These are phyloP conservation scores for Leptodactylus fallax DNA, from an alignment of 2,797 vertebrate species.

Conservation along the genomic window DNA sequence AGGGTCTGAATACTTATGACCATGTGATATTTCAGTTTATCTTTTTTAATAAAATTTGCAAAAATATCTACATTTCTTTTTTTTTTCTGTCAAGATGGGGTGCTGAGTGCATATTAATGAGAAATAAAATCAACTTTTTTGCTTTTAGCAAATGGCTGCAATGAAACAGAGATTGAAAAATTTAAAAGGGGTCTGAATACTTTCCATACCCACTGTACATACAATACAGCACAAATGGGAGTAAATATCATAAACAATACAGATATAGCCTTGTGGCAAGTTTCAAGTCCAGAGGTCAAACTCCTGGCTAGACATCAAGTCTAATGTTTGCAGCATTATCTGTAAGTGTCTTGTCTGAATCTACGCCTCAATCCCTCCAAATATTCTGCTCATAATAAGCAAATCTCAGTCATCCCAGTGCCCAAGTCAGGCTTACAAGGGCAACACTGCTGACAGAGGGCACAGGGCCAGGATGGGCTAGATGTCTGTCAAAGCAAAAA, in stretches of 20 bases:
- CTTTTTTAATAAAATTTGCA: too few species aligned
- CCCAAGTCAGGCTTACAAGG: neutral
- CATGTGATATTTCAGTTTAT: too few species aligned
- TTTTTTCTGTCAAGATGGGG: too few species aligned
- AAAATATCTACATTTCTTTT: too few species aligned
- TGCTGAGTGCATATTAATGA: too few species aligned
- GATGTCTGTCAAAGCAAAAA: neutral
- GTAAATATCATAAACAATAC: neutral
- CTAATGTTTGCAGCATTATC: neutral
- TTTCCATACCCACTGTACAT: too few species aligned
- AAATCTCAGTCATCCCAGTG: neutral
- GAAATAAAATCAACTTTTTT: too few species aligned
- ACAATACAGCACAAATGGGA: neutral
- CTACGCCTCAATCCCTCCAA: neutral
- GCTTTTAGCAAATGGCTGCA: too few species aligned
- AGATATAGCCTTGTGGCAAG: conserved; percentile 15
- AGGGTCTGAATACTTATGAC: too few species aligned
- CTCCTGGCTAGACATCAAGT: conserved; percentile 16
- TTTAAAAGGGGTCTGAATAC: too few species aligned
- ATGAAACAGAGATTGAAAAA: too few species aligned
- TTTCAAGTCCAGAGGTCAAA: conserved; percentile 36
- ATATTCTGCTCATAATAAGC: neutral
- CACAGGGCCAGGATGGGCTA: conserved; percentile 13
- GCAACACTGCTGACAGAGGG: neutral
- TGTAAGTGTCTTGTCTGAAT: neutral